phyloP scores from a whole-genome alignment of 2,113 vertebrate genomes.

The Hippocampus comes region DNA sequence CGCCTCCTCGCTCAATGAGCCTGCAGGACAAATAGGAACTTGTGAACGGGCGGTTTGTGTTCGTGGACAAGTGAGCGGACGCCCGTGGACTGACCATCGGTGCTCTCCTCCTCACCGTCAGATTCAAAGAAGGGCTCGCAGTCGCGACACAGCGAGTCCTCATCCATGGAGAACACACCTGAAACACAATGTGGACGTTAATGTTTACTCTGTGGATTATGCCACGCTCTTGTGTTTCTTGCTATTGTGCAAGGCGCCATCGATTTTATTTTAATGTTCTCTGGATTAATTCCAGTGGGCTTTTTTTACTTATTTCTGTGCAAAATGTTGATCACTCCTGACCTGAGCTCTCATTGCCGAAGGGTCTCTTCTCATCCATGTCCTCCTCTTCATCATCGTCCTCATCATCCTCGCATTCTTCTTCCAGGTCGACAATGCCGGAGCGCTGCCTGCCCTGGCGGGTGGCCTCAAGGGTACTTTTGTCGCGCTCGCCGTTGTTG shows the following conservation, averaged over 20 bases:
- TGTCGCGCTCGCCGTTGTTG: conserved; percentile 54
- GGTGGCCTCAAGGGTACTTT: conserved; percentile 31
- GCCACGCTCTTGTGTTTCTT: background rate
- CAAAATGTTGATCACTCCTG: background rate
- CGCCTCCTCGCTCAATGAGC: conserved; percentile 82
- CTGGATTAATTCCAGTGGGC: background rate
- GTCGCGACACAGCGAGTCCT: conserved; percentile 83
- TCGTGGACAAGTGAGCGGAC: fast-evolving
- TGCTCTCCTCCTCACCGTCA: conserved; percentile 80
- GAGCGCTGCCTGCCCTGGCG: conserved; percentile 55
- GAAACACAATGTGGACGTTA: background rate
- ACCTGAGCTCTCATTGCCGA: conserved; percentile 74
- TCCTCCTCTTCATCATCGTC: conserved; percentile 68
- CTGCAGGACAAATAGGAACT: conserved; percentile 23
- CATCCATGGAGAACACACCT: conserved; percentile 92
- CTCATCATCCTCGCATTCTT: conserved; percentile 69
- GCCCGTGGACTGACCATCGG: conserved; percentile 66
- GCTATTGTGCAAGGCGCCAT: background rate
- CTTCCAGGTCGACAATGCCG: conserved; percentile 67
- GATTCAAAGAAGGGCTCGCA: conserved; percentile 85
- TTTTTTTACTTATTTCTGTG: too few relatives aligned
- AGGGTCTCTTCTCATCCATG: conserved; percentile 69
- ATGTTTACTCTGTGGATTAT: background rate
- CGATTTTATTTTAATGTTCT: too few relatives aligned
- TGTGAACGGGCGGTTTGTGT: background rate